A percentile compares a stretch with the other conserved stretches of the same genome.
phyloP scores from a whole-genome alignment of 2,888 invertebrate species.

The Napeogenes sylphis region DNA sequence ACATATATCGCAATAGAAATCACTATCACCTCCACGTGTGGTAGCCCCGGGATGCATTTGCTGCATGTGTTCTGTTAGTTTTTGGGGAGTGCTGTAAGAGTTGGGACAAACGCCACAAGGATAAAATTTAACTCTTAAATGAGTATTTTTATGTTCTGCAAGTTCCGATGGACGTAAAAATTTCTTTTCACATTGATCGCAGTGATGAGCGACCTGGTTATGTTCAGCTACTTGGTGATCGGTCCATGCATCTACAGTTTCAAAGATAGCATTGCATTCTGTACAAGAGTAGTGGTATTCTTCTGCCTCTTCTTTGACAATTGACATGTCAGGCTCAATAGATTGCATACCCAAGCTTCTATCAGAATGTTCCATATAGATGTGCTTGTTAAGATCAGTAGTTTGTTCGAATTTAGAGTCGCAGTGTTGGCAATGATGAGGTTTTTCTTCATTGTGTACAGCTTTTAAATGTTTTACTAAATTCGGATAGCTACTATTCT shows the following conservation, averaged over 20 bases:
- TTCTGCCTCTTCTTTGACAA: constrained; percentile 72
- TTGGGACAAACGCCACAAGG: constrained; percentile 78
- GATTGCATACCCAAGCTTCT: constrained; percentile 51
- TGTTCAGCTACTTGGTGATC: constrained; percentile 77
- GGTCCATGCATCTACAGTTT: constrained; percentile 76
- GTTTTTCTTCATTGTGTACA: constrained; percentile 68
- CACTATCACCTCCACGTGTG: constrained; percentile 47
- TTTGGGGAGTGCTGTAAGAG: constrained; percentile 80
- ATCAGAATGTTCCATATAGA: constrained; percentile 77
- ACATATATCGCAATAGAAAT: constrained; percentile 78
- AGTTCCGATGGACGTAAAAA: constrained; percentile 79
- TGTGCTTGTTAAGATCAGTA: constrained; percentile 76
- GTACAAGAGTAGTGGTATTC: constrained; percentile 79
- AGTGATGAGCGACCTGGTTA: constrained; percentile 73
- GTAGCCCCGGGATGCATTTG: constrained; percentile 66
- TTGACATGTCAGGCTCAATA: constrained; percentile 61
- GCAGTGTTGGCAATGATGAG: constrained; percentile 79
- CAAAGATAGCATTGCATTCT: constrained; percentile 78
- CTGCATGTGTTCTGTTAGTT: constrained; percentile 76
- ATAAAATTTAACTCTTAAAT: constrained; percentile 81
- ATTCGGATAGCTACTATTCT: constrained; percentile 75
- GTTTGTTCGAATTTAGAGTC: constrained; percentile 76
- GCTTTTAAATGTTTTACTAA: constrained; percentile 77
- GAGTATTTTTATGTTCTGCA: constrained; percentile 81
- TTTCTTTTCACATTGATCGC: constrained; percentile 80